phyloP scores from a whole-genome alignment of 2,113 vertebrate species.

The Nestor notabilis region DNA sequence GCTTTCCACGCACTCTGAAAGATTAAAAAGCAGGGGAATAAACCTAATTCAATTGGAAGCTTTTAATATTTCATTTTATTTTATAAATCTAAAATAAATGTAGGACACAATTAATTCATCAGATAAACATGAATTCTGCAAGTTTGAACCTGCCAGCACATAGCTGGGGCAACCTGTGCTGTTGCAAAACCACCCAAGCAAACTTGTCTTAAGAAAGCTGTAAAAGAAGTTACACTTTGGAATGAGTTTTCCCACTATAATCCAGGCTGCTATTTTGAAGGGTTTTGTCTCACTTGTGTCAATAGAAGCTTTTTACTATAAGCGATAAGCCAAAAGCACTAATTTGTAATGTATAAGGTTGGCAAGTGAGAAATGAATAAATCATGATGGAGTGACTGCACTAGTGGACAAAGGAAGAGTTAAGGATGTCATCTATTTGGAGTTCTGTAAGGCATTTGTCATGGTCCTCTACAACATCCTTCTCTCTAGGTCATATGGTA shows the following conservation, averaged over 20 bases:
- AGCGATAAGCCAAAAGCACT: neutral
- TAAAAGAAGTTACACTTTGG: neutral
- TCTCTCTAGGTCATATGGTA: neutral
- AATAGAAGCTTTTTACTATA: neutral
- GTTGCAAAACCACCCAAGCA: neutral
- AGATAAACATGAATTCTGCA: neutral
- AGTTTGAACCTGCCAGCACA: neutral
- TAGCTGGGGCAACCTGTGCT: neutral
- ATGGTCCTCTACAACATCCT: neutral
- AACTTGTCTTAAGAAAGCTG: neutral
- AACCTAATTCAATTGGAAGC: neutral
- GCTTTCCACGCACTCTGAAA: neutral
- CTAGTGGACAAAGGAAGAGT: neutral
- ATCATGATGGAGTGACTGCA: neutral
- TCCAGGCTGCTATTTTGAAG: neutral
- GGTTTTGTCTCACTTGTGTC: neutral
- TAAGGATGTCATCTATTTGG: rapidly evolving
- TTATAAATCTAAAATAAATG: neutral
- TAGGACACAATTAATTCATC: neutral
- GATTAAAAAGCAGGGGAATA: neutral
- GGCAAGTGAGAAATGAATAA: neutral
- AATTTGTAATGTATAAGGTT: neutral
- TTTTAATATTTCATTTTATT: neutral
- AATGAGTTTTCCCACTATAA: neutral
- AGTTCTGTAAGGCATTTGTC: neutral